Evolutionary conservation across 2,113 vertebrate species (phyloP).

Genomic region (Pontoporia blainvillei): DNA sequence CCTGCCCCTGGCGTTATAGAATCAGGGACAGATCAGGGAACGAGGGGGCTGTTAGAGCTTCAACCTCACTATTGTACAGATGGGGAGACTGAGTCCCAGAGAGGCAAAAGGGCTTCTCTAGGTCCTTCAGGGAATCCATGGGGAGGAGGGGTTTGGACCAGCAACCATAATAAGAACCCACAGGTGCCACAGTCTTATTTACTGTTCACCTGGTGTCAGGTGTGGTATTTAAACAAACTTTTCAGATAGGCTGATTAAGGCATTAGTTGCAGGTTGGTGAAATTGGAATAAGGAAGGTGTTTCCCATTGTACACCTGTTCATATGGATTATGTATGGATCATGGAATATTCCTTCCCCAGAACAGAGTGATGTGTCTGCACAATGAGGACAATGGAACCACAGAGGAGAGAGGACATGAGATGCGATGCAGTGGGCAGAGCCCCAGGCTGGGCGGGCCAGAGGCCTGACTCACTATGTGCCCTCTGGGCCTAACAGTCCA

Average conservation of each 20-base stretch:
- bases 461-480: not conserved
- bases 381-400: not conserved
- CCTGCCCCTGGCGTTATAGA: not conserved
- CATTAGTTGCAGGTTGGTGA: not conserved
- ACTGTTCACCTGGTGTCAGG: not conserved
- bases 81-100: not conserved
- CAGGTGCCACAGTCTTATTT: not conserved
- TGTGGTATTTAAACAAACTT: not conserved
- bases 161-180: not conserved
- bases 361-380: not conserved
- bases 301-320: not conserved
- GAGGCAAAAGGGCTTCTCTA: not conserved
- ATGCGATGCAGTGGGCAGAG: not conserved
- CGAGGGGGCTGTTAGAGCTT: not conserved
- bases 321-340: not conserved
- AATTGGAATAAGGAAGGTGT: not conserved
- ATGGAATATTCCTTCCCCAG: not conserved
- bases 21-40: not conserved
- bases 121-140: not conserved
- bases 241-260: not conserved
- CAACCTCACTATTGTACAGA: not conserved
- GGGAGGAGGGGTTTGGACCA: not conserved
- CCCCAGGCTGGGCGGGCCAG: not conserved
- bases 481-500: not conserved
- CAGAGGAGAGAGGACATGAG: not conserved